phyloP scores from a whole-genome alignment of 2,113 vertebrate genomes.

The Lamprologus callipterus region DNA sequence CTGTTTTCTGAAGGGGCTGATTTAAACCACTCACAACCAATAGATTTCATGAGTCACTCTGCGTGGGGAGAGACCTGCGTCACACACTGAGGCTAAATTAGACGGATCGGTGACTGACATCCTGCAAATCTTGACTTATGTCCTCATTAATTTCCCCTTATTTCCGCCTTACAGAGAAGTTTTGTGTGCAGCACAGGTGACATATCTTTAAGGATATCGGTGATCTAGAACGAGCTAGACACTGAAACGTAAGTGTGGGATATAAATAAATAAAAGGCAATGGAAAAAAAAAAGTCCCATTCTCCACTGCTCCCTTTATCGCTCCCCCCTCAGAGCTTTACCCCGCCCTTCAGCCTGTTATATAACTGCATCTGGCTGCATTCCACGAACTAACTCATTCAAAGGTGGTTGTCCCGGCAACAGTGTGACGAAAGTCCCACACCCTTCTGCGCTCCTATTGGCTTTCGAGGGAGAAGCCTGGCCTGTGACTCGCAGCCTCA shows the following conservation, averaged over 20 bases:
- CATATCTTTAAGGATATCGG: not conserved
- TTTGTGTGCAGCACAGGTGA: not conserved
- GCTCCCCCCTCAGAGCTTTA: slow-evolving; percentile 27
- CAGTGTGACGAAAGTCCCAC: slow-evolving; percentile 27
- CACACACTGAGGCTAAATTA: not conserved
- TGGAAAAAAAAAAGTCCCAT: slow-evolving; percentile 42
- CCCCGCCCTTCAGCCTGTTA: slow-evolving; percentile 58
- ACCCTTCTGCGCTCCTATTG: slow-evolving; percentile 33
- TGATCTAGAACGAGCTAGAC: not conserved
- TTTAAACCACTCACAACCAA: slow-evolving; percentile 6
- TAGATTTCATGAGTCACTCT: slow-evolving; percentile 3
- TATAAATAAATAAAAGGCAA: slow-evolving; percentile 60
- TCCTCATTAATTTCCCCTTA: not conserved
- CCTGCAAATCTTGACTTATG: not conserved
- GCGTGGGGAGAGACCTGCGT: not conserved
- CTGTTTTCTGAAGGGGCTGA: slow-evolving; percentile 26
- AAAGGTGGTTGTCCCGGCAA: slow-evolving; percentile 68
- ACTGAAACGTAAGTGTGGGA: not conserved
- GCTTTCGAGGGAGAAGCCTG: not conserved
- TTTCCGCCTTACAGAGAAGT: not conserved
- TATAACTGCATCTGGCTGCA: slow-evolving; percentile 71
- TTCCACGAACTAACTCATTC: slow-evolving; percentile 72
- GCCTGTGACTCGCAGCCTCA: slow-evolving; percentile 37
- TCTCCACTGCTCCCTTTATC: slow-evolving; percentile 41
- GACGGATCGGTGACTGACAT: not conserved